A percentile compares a stretch with the other conserved stretches of the same genome.
Evolutionary conservation across 2,888 invertebrate genomes (phyloP).

Genomic region (Athripsodes cinereus): DNA sequence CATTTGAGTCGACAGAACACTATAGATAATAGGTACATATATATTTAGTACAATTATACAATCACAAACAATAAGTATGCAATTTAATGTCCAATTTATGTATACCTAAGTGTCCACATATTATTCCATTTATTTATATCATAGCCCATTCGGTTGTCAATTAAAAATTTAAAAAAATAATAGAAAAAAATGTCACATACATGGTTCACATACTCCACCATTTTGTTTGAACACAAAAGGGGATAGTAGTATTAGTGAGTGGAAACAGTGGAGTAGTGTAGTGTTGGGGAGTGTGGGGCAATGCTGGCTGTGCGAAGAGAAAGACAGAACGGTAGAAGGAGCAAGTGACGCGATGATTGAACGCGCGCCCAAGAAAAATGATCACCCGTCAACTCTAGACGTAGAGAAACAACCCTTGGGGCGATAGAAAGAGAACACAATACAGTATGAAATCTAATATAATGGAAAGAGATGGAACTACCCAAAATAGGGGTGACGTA

Average conservation of each 20-base stretch:
- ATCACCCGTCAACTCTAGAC: conserved; percentile 59
- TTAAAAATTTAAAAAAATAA: too few species aligned
- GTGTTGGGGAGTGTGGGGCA: neutral
- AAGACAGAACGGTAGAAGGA: conserved; percentile 18
- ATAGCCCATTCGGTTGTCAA: too few species aligned
- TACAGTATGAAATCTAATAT: conserved; percentile 25
- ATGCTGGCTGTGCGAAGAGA: neutral
- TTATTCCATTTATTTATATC: too few species aligned
- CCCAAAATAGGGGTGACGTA: conserved; percentile 56
- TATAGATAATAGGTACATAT: too few species aligned
- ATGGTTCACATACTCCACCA: neutral
- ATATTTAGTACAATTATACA: too few species aligned
- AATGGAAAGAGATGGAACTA: conserved; percentile 41
- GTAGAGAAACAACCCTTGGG: conserved; percentile 56
- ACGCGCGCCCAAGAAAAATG: conserved; percentile 68
- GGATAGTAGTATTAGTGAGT: neutral
- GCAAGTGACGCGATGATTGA: conserved; percentile 64
- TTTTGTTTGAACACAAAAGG: neutral
- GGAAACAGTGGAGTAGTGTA: neutral
- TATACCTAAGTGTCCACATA: too few species aligned
- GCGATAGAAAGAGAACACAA: conserved; percentile 36
- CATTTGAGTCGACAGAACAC: too few species aligned
- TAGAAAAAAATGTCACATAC: neutral
- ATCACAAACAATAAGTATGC: too few species aligned
- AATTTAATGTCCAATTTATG: too few species aligned